Conservation (phyloP, 2,113 vertebrate species). For the Otolemur garnettii region DNA sequence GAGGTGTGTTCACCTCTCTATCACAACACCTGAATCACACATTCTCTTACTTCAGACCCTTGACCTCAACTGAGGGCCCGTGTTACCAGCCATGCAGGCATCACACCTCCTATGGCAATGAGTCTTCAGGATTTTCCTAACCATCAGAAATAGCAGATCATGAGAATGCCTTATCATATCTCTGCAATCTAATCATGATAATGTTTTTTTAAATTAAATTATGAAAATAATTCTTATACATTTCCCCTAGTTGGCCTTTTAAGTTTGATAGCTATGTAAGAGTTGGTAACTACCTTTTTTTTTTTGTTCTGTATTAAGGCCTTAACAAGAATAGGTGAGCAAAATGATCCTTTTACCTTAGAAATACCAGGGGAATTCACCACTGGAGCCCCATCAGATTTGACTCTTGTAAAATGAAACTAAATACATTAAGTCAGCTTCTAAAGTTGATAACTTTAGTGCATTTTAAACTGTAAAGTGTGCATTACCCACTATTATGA, state of each 20-base stretch:
- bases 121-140: not conserved
- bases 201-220: not conserved
- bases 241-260: not conserved
- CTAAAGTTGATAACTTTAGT: not conserved
- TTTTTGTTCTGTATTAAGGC: not conserved
- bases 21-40: fast-evolving
- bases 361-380: not conserved
- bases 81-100: not conserved
- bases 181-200: fast-evolving
- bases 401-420: not conserved
- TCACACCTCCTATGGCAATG: fast-evolving
- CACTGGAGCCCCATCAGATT: not conserved
- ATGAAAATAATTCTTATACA: not conserved
- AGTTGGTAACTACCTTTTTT: not conserved
- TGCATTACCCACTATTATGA: not conserved
- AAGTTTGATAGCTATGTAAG: not conserved
- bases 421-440: not conserved
- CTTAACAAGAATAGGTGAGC: not conserved
- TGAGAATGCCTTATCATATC: fast-evolving
- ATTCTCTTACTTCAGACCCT: not conserved
- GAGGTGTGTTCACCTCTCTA: not conserved
- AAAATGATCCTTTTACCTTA: not conserved
- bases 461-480: not conserved
- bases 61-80: not conserved
- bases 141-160: not conserved